A percentile compares a stretch with the other conserved stretches of the same genome.
phyloP scores from a whole-genome alignment of 2,113 vertebrate species.

The Tragelaphus imberbis region DNA sequence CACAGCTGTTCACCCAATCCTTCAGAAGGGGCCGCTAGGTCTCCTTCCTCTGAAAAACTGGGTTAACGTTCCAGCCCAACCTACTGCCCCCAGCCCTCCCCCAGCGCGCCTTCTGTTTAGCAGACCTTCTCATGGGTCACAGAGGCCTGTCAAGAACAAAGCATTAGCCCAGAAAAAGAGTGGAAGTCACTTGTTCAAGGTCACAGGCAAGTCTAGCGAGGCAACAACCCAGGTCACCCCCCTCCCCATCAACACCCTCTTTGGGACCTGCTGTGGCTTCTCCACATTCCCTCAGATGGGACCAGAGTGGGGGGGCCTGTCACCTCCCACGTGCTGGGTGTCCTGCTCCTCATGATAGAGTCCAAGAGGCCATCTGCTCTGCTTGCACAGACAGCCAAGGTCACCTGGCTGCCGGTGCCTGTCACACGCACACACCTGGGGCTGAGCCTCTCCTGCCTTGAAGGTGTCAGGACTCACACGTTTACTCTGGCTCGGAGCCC shows the following conservation, averaged over 20 bases:
- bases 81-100: not conserved
- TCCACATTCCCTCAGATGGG: not conserved
- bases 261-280: accelerated
- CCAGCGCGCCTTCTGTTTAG: not conserved
- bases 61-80: not conserved
- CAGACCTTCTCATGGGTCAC: not conserved
- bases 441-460: not conserved
- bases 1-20: not conserved
- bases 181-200: not conserved
- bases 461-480: not conserved
- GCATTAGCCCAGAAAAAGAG: not conserved
- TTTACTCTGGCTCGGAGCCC: not conserved
- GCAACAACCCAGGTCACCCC: not conserved
- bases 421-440: not conserved
- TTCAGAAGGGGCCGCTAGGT: not conserved
- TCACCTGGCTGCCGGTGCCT: not conserved
- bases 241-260: not conserved
- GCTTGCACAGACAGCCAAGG: not conserved
- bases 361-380: not conserved
- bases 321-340: not conserved
- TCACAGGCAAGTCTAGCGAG: not conserved
- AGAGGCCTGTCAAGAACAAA: not conserved
- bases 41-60: not conserved
- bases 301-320: not conserved
- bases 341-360: not conserved